A percentile compares a stretch with the other conserved stretches of the same genome.
These are phyloP conservation scores for Hyles vespertilio DNA, from an alignment of 1,140 invertebrate species.

Conservation along the genomic window DNA sequence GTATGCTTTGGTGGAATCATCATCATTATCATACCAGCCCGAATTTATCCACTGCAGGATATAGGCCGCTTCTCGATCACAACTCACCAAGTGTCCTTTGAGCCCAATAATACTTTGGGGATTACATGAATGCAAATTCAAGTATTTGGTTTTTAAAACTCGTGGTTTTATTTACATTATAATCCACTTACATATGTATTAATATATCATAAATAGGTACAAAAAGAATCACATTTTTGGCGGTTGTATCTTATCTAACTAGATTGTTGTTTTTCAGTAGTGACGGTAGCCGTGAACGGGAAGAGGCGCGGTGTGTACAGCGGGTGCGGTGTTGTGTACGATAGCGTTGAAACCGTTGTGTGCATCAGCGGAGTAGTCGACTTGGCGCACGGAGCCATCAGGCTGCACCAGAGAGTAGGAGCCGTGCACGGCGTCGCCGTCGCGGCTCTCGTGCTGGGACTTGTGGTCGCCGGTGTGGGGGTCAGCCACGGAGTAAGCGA, in stretches of 20 bases:
- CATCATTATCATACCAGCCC: too few species aligned
- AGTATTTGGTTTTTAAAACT: too few species aligned
- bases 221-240: not conserved
- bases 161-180: too few species aligned
- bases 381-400: conserved; percentile 65
- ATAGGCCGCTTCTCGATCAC: too few species aligned
- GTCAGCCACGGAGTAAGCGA: conserved; percentile 74
- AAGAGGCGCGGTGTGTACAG: conserved; percentile 17
- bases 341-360: conserved; percentile 68
- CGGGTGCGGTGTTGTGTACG: conserved; percentile 63
- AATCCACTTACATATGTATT: too few species aligned
- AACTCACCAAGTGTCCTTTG: too few species aligned
- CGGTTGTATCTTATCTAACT: not conserved
- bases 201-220: too few species aligned
- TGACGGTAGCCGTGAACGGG: conserved; percentile 31
- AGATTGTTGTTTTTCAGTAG: conserved; percentile 19
- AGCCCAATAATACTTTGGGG: too few species aligned
- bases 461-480: conserved; percentile 59
- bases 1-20: too few species aligned
- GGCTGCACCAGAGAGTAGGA: conserved; percentile 63
- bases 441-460: conserved; percentile 52
- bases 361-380: conserved; percentile 64
- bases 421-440: conserved; percentile 58
- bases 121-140: too few species aligned
- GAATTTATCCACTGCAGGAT: too few species aligned